Conservation (phyloP, 2,797 vertebrate species). For the Myotis myotis region DNA sequence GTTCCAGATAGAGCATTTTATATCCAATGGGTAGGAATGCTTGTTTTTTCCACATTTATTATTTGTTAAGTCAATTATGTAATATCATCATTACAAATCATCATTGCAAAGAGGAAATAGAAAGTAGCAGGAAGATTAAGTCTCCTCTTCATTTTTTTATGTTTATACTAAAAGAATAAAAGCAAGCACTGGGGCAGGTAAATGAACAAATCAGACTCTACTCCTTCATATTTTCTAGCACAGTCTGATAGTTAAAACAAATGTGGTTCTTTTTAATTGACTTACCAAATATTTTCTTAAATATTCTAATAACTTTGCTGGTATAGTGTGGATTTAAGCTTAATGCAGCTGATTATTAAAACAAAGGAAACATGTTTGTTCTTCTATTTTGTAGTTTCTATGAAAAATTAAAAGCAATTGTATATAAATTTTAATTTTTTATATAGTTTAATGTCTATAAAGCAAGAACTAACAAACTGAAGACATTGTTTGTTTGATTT, state of each 20-base stretch:
- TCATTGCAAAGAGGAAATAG: not conserved
- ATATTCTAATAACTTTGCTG: not conserved
- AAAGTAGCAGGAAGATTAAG: not conserved
- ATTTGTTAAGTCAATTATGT: not conserved
- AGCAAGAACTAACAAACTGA: conserved; percentile 65
- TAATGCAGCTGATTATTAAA: conserved; percentile 47
- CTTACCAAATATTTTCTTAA: conserved; percentile 14
- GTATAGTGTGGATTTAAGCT: not conserved
- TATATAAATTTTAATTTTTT: conserved; percentile 80
- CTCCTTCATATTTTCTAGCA: not conserved
- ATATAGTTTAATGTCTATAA: conserved; percentile 69
- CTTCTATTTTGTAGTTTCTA: conserved; percentile 26
- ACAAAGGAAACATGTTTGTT: not conserved
- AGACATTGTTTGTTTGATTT: conserved; percentile 66
- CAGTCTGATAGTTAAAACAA: not conserved
- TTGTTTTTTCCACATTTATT: not conserved
- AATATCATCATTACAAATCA: not conserved
- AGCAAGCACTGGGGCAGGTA: not conserved
- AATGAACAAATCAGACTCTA: not conserved
- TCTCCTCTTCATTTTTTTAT: not conserved
- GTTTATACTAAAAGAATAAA: not conserved
- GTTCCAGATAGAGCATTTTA: not conserved
- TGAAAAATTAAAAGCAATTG: conserved; percentile 56
- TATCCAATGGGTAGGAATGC: not conserved
- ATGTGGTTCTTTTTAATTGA: not conserved